Percentiles rank a stretch among this genome's conserved stretches.
Conservation (phyloP, 1,140 invertebrate species). For the Oncopodura yosiiana region DNA sequence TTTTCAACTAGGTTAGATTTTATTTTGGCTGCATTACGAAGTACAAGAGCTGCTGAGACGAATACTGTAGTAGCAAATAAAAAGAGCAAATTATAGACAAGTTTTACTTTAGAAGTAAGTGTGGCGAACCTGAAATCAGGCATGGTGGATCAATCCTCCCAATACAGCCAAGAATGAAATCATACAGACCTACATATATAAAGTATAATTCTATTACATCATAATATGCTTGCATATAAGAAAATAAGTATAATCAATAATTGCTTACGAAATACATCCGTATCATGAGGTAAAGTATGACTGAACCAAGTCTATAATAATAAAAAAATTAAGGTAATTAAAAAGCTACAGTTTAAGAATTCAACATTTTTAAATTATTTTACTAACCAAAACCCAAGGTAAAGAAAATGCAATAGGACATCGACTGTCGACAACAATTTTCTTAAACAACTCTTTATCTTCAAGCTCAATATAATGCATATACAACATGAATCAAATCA, state of each 20-base stretch:
- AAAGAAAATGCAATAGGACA: conserved; percentile 33
- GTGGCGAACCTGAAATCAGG: conserved; percentile 28
- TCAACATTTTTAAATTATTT: too few species aligned
- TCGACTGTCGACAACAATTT: conserved; percentile 30
- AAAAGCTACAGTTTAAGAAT: too few species aligned
- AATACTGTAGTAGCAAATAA: too few species aligned
- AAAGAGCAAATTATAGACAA: too few species aligned
- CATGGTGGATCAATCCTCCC: conserved; percentile 16
- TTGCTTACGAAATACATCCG: conserved; percentile 33
- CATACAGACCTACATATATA: conserved; percentile 24
- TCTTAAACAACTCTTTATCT: conserved; percentile 25
- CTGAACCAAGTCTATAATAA: conserved; percentile 35
- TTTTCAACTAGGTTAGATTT: conserved; percentile 13
- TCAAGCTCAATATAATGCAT: conserved; percentile 30
- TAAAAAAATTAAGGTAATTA: too few species aligned
- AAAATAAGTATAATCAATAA: background rate
- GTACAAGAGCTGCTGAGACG: conserved; percentile 25
- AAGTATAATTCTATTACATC: background rate
- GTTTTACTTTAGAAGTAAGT: too few species aligned
- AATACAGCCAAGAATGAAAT: conserved; percentile 30
- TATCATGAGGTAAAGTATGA: conserved; percentile 31
- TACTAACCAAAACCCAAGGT: conserved; percentile 34
- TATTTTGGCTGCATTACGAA: conserved; percentile 23
- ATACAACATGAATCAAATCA: conserved; percentile 32
- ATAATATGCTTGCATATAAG: background rate